These are phyloP conservation scores for Gobio occitaniae DNA, from an alignment of 2,797 vertebrate genomes.

Conservation along the genomic window DNA sequence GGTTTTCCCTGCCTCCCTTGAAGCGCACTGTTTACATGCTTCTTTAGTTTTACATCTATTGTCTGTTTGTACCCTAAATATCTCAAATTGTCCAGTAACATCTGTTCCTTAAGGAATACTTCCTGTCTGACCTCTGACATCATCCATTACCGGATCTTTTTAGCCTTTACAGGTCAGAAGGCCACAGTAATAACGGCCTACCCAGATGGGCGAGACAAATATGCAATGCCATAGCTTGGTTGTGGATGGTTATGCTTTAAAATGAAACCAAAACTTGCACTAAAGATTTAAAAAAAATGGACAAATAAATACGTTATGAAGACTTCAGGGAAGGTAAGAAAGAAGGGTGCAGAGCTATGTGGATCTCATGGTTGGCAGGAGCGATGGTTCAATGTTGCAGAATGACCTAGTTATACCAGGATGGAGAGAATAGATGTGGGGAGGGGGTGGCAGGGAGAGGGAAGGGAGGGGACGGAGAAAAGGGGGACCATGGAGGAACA, in stretches of 20 bases:
- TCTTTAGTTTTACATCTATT: constrained; percentile 63
- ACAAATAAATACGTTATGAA: not conserved
- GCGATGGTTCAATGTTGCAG: constrained; percentile 69
- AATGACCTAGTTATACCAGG: constrained; percentile 78
- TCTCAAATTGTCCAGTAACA: constrained; percentile 54
- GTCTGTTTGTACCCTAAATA: constrained; percentile 58
- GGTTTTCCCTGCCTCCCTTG: constrained; percentile 25
- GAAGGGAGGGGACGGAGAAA: constrained; percentile 6
- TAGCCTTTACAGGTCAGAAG: constrained; percentile 50
- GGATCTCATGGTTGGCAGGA: constrained; percentile 72
- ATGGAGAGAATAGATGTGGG: constrained; percentile 25
- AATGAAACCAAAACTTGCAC: not conserved
- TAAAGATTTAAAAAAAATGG: not conserved
- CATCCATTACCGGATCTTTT: constrained; percentile 54
- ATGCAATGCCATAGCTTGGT: not conserved
- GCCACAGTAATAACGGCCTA: constrained; percentile 58
- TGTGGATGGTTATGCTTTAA: not conserved
- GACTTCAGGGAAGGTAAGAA: constrained; percentile 64
- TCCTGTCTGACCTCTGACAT: constrained; percentile 65
- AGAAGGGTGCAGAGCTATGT: constrained; percentile 58
- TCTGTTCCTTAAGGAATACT: constrained; percentile 39
- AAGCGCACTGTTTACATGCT: constrained; percentile 26
- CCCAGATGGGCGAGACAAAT: not conserved
- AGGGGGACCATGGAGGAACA: constrained; percentile 20
- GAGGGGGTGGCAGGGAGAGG: constrained; percentile 11